phyloP scores from a whole-genome alignment of 1,140 invertebrate species.

The Brachionus sp. region DNA sequence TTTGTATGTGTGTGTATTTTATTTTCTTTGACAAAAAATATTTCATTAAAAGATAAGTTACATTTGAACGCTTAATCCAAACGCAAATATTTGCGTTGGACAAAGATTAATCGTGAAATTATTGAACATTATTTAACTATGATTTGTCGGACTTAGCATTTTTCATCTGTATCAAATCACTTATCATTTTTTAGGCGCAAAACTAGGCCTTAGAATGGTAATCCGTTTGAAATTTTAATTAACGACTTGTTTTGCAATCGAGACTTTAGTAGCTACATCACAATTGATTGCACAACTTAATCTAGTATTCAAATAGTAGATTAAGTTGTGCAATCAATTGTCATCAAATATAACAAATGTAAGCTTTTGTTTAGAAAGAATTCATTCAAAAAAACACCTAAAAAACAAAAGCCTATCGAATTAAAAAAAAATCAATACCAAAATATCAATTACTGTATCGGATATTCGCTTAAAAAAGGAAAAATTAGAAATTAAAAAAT shows the following conservation, averaged over 20 bases:
- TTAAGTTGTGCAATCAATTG: not conserved
- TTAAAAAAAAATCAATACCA: no score
- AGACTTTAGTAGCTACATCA: not conserved
- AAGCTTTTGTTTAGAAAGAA: no score
- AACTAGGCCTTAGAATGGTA: not conserved
- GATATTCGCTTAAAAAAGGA: no score
- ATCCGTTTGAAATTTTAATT: not conserved
- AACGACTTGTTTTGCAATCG: not conserved
- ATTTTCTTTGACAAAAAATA: not conserved
- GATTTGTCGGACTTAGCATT: not conserved
- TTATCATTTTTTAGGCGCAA: not conserved
- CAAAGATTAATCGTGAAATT: not conserved
- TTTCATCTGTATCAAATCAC: not conserved
- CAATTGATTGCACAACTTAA: no score
- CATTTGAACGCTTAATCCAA: not conserved
- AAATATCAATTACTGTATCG: no score
- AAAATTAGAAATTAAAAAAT: no score
- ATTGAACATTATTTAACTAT: conserved; percentile 1
- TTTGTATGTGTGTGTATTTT: not conserved
- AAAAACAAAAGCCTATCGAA: not conserved
- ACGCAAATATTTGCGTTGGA: not conserved
- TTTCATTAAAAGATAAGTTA: not conserved
- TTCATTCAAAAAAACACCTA: not conserved
- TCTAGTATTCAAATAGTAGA: not conserved
- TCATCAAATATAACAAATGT: not conserved